These are phyloP conservation scores for Idaea aversata DNA, from an alignment of 2,888 invertebrate genomes.

Conservation along the genomic window DNA sequence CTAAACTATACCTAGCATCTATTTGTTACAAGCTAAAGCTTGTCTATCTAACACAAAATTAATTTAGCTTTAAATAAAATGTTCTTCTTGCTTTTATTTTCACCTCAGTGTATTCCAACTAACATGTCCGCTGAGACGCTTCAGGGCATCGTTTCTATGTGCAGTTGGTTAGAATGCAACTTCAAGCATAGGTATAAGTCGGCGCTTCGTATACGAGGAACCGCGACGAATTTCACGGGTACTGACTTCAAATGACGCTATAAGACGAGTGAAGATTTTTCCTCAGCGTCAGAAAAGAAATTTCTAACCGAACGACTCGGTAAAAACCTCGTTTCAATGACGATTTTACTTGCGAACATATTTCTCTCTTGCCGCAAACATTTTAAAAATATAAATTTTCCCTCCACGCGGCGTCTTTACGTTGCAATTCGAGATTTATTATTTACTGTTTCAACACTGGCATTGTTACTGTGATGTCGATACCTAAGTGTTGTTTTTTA, in stretches of 20 bases:
- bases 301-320: slow-evolving; percentile 64
- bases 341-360: slow-evolving; percentile 43
- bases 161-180: slow-evolving; percentile 41
- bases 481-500: slow-evolving; percentile 52
- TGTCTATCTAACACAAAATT: not conserved
- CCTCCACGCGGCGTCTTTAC: slow-evolving; percentile 17
- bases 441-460: slow-evolving; percentile 13
- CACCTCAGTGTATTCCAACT: not conserved
- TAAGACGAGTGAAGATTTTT: slow-evolving; percentile 63
- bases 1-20: no score
- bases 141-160: slow-evolving; percentile 36
- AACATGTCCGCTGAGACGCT: slow-evolving; percentile 21
- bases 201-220: slow-evolving; percentile 32
- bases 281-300: slow-evolving; percentile 50
- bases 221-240: slow-evolving; percentile 73
- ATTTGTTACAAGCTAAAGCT: not conserved
- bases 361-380: slow-evolving; percentile 33
- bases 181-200: slow-evolving; percentile 12
- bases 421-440: slow-evolving; percentile 13
- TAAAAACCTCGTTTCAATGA: slow-evolving; percentile 42
- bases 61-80: not conserved
- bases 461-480: slow-evolving; percentile 31
- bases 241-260: slow-evolving; percentile 53
- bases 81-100: not conserved
- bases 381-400: slow-evolving; percentile 30